Conservation (phyloP, 2,888 invertebrate genomes). For the Drosophila affinis region DNA sequence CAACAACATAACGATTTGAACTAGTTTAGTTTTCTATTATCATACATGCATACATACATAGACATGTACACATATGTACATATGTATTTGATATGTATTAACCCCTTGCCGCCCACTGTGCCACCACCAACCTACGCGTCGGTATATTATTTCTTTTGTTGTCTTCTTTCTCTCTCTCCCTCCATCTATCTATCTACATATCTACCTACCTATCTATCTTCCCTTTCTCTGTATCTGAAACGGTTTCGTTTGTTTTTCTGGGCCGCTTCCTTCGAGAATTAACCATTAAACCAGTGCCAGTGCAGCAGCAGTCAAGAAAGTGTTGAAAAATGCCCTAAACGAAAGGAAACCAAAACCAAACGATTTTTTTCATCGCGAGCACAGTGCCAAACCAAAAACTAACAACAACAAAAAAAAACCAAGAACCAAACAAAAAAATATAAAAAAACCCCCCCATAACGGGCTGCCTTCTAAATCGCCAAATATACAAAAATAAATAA, state of each 20-base stretch:
- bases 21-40: constrained; percentile 63
- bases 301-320: constrained; percentile 36
- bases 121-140: constrained; percentile 15
- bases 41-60: constrained; percentile 31
- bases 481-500: constrained; percentile 21
- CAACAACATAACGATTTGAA: constrained; percentile 56
- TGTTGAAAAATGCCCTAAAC: constrained; percentile 26
- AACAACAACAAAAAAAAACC: constrained; percentile 11
- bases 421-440: not conserved
- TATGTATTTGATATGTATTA: constrained; percentile 37
- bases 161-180: constrained; percentile 13
- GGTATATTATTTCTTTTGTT: constrained; percentile 14
- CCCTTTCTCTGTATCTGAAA: constrained; percentile 21
- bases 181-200: constrained; percentile 4
- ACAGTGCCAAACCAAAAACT: constrained; percentile 61
- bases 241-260: constrained; percentile 72
- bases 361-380: constrained; percentile 41
- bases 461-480: constrained; percentile 46
- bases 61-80: not conserved
- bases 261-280: constrained; percentile 56
- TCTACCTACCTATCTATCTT: constrained; percentile 6
- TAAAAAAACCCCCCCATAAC: constrained; percentile 23
- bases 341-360: constrained; percentile 32
- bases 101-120: constrained; percentile 74
- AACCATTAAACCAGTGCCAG: constrained; percentile 48